Conservation (phyloP, 2,888 invertebrate species). For the Linnaemya vulpina region DNA sequence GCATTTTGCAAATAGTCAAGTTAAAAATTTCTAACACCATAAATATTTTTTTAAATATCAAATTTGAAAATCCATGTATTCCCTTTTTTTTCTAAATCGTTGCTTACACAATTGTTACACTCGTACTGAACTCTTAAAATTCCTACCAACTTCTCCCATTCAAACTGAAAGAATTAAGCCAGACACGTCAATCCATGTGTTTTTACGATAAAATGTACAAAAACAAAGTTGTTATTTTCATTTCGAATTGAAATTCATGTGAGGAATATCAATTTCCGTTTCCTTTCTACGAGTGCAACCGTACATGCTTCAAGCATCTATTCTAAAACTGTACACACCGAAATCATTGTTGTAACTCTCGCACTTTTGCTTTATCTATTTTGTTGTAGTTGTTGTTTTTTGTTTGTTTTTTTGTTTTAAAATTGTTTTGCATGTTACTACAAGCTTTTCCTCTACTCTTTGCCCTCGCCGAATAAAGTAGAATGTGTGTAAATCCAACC, state of each 20-base stretch:
- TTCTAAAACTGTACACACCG: neutral
- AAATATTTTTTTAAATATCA: too few species aligned
- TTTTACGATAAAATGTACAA: constrained; percentile 3
- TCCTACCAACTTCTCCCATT: neutral
- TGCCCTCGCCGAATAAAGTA: neutral
- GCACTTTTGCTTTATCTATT: neutral
- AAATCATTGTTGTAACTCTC: neutral
- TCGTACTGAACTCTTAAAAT: neutral
- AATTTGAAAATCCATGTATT: too few species aligned
- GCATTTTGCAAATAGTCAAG: too few species aligned
- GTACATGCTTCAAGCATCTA: constrained; percentile 6
- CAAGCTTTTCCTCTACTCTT: neutral
- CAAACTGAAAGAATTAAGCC: neutral
- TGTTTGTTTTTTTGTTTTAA: neutral
- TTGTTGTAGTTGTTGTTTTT: neutral
- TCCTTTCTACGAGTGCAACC: constrained; percentile 27
- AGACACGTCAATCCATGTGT: neutral
- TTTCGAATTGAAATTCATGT: constrained; percentile 49
- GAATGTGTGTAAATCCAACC: constrained; percentile 37
- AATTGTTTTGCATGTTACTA: neutral
- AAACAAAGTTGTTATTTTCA: constrained; percentile 16
- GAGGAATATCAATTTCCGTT: constrained; percentile 60
- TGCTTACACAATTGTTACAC: too few species aligned
- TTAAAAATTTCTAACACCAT: too few species aligned
- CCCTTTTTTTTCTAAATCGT: too few species aligned